Percentiles rank a stretch among this genome's conserved stretches.
Conservation (phyloP, 2,888 invertebrate species). For the Spialia ferax region DNA sequence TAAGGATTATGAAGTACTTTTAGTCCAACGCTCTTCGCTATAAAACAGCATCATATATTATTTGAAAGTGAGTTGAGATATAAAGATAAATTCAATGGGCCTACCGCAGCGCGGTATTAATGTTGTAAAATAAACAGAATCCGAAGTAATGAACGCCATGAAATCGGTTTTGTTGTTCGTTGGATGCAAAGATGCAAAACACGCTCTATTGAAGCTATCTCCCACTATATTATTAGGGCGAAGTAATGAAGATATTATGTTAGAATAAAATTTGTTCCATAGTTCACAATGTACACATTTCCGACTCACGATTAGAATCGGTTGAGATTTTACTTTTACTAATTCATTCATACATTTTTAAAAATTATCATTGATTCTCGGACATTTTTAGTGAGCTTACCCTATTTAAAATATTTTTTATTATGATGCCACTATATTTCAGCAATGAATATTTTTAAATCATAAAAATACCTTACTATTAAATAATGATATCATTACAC, state of each 20-base stretch:
- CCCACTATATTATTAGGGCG: neutral
- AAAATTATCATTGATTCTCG: no score
- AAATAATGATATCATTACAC: no score
- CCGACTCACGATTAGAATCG: no score
- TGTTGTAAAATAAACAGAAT: conserved; percentile 65
- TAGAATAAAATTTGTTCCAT: neutral
- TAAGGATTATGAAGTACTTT: neutral
- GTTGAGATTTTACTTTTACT: no score
- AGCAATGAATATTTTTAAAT: no score
- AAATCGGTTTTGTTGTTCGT: conserved; percentile 28
- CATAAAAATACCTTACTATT: no score
- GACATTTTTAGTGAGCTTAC: no score
- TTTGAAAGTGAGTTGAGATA: conserved; percentile 43
- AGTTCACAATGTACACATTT: no score
- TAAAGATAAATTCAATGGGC: conserved; percentile 68
- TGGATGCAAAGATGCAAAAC: conserved; percentile 19
- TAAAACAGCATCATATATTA: conserved; percentile 2
- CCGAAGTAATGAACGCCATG: conserved; percentile 58
- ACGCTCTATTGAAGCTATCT: conserved; percentile 24
- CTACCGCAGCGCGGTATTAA: conserved; percentile 59
- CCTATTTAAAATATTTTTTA: no score
- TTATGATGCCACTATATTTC: no score
- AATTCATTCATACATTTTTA: no score
- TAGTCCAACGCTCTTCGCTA: neutral
- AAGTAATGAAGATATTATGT: neutral